phyloP scores from a whole-genome alignment of 2,797 vertebrate species.

The Aphelocoma californica region DNA sequence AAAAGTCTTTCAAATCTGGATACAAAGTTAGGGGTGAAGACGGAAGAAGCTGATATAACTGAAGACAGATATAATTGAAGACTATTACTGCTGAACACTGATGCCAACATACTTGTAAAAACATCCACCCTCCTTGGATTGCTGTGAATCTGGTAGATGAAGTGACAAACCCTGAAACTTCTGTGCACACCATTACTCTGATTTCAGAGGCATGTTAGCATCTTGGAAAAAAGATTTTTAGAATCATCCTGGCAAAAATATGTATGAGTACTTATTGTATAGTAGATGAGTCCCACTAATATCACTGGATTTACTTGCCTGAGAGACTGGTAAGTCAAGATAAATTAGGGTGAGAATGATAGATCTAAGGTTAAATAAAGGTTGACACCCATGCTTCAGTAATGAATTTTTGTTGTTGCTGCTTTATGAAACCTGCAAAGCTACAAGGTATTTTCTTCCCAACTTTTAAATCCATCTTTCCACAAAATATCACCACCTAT shows the following conservation, averaged over 20 bases:
- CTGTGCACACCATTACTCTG: not conserved
- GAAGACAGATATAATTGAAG: not conserved
- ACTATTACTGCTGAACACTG: not conserved
- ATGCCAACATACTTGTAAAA: not conserved
- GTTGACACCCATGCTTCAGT: not conserved
- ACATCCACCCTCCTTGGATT: not conserved
- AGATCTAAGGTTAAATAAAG: not conserved
- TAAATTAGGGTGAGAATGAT: not conserved
- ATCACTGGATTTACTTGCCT: not conserved
- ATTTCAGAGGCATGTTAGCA: not conserved
- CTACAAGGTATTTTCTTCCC: not conserved
- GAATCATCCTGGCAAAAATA: not conserved
- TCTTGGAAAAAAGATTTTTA: not conserved
- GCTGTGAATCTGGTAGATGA: not conserved
- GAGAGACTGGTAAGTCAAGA: not conserved
- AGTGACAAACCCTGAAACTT: not conserved
- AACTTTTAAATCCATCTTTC: not conserved
- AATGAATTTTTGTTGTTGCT: not conserved
- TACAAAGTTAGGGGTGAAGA: not conserved
- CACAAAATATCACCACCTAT: not conserved
- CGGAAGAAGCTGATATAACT: not conserved
- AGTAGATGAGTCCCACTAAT: not conserved
- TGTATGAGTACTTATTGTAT: not conserved
- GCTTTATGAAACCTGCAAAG: conserved; percentile 14
- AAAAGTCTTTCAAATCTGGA: not conserved